A percentile compares a stretch with the other conserved stretches of the same genome.
Evolutionary conservation across 2,113 vertebrate genomes (phyloP).

Genomic region (Vidua macroura): DNA sequence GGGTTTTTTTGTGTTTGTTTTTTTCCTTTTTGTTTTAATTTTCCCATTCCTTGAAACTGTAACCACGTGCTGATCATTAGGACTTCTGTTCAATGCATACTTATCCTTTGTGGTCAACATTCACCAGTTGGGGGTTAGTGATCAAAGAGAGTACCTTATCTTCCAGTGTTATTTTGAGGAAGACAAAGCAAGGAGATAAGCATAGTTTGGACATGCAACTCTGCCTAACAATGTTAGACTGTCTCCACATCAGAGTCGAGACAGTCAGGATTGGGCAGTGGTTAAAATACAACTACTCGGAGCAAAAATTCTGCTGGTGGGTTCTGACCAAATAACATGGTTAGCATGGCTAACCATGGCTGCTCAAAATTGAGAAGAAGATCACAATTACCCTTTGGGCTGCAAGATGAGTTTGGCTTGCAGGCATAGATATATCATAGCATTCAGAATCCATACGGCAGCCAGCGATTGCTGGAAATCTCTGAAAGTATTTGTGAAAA

Average conservation of each 20-base stretch:
- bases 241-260: neutral
- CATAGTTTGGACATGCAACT: conserved; percentile 19
- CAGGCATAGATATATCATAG: neutral
- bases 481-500: conserved; percentile 1
- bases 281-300: conserved; percentile 37
- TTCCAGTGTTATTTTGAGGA: conserved; percentile 47
- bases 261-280: neutral
- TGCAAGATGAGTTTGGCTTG: neutral
- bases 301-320: conserved; percentile 6
- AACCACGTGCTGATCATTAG: neutral
- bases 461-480: neutral
- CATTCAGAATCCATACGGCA: neutral
- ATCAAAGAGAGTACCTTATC: conserved; percentile 62
- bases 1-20: neutral
- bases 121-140: conserved; percentile 18
- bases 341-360: neutral
- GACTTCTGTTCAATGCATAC: conserved; percentile 13
- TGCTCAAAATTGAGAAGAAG: neutral
- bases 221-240: neutral
- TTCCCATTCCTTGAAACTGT: neutral
- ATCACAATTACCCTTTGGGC: neutral
- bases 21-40: neutral
- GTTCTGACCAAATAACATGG: neutral
- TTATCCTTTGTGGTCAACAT: conserved; percentile 12
- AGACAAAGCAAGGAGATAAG: conserved; percentile 69